phyloP scores from a whole-genome alignment of 2,797 vertebrate species.

The Meda fulgida region DNA sequence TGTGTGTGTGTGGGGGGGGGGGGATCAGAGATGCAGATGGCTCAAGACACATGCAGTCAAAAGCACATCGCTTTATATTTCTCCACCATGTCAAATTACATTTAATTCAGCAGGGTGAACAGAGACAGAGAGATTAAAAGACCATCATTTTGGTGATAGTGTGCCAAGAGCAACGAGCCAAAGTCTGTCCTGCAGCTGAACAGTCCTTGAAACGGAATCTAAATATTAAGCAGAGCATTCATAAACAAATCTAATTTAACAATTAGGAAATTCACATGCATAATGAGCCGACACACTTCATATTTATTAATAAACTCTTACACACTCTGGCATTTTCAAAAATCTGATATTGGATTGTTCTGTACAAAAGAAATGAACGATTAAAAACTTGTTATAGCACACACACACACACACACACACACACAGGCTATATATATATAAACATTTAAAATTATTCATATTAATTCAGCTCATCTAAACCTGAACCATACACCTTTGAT shows the following conservation, averaged over 20 bases:
- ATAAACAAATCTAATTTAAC: neutral
- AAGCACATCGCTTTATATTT: conserved; percentile 4
- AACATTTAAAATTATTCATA: neutral
- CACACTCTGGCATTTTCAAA: neutral
- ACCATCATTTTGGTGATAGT: neutral
- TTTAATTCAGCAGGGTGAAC: conserved; percentile 42
- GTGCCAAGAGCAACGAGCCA: conserved; percentile 9
- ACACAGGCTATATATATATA: neutral
- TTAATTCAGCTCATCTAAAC: neutral
- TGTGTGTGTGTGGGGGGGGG: neutral
- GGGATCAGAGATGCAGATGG: conserved; percentile 7
- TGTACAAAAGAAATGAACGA: neutral
- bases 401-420: neutral
- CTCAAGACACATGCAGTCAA: conserved; percentile 11
- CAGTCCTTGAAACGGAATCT: neutral
- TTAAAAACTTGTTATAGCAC: neutral
- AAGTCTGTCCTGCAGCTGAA: conserved; percentile 6
- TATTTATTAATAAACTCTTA: neutral
- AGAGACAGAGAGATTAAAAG: conserved; percentile 35
- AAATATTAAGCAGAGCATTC: neutral
- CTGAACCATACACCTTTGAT: neutral
- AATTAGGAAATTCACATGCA: neutral
- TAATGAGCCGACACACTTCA: neutral
- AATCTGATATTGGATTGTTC: neutral
- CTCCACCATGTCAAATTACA: conserved; percentile 33